Base-by-base conservation (phyloP, 2,888 invertebrate species). In the Morinoia aosen region DNA sequence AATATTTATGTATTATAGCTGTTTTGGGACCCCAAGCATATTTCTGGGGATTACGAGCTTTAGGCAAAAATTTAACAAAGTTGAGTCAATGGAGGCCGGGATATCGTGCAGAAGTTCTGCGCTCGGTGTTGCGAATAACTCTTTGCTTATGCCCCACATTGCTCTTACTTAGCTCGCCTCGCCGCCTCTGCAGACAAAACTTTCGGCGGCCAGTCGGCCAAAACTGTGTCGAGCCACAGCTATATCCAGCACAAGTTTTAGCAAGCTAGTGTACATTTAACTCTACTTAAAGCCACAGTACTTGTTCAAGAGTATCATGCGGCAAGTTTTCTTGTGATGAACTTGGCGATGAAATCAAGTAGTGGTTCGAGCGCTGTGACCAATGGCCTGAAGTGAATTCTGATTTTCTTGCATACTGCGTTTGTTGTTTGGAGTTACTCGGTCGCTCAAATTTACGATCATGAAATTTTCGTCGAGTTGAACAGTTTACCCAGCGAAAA, bases 61-160 rank as follows among this genome's bases (percentile, higher is more conserved):
- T 76, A 25, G 16, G 90, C 90, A 14, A 40, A 48, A 90, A 90
- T 90, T 90, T 90, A 90, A 90, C 90, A 40, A 90, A 90, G 40
- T 90, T 90, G 90, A 16, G 90, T 90, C 90, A 90, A 90, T 40
- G 48, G 90, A 90, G 90, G 48, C 40, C 90, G 16, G 39, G 90
- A 48, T 90, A 39, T 90, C 90, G 40, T 19, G 40, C 90, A 39
- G 90, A 90, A 90, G 90, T 90, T 90, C 39, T 16, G 90, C 33
- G 90, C 90, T 90, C 48, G 90, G 40, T 90, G 90, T 90, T 40
- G 39, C 90, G 90, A 39, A 40, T 90, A 40, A 90, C 90, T 90
- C 90, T 40, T 90, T 33, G 90, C 40, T 39, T 90, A 90, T 90
- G 90, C 90, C 39, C 48, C 7, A 40, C 90, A 90, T 48, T 39